phyloP scores from a whole-genome alignment of 2,888 invertebrate genomes.

The Drosophila quinaria region DNA sequence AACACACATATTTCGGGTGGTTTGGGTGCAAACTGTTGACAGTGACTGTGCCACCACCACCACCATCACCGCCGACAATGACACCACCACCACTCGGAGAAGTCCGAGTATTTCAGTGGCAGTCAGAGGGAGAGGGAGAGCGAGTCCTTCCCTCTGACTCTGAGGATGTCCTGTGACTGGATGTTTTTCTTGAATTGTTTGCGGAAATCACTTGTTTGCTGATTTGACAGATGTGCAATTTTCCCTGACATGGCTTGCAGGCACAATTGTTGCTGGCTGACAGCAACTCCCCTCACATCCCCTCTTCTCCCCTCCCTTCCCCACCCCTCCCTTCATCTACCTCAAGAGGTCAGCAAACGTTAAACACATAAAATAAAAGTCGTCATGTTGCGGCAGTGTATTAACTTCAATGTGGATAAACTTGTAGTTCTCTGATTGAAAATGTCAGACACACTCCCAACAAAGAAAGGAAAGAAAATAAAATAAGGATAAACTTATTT shows the following conservation, averaged over 20 bases:
- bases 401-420: not conserved
- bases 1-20: constrained; percentile 43
- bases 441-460: constrained; percentile 68
- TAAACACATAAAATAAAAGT: constrained; percentile 32
- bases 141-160: constrained; percentile 1
- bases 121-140: constrained; percentile 4
- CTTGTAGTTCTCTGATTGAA: constrained; percentile 65
- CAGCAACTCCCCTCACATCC: not conserved
- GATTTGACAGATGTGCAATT: constrained; percentile 83
- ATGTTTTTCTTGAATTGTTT: constrained; percentile 79
- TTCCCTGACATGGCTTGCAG: constrained; percentile 74
- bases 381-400: constrained; percentile 10
- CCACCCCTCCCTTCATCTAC: not conserved
- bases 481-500: constrained; percentile 40
- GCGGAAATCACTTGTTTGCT: constrained; percentile 82
- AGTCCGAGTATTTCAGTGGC: constrained; percentile 24
- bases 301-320: not conserved
- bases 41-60: constrained; percentile 48
- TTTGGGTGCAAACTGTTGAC: constrained; percentile 55
- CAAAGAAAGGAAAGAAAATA: constrained; percentile 29
- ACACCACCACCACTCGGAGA: constrained; percentile 6
- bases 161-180: constrained; percentile 55
- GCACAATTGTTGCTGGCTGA: constrained; percentile 50
- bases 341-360: constrained; percentile 22
- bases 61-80: constrained; percentile 19